Base-by-base conservation (phyloP, 2,113 vertebrate genomes). In the Phylloscopus trochilus region DNA sequence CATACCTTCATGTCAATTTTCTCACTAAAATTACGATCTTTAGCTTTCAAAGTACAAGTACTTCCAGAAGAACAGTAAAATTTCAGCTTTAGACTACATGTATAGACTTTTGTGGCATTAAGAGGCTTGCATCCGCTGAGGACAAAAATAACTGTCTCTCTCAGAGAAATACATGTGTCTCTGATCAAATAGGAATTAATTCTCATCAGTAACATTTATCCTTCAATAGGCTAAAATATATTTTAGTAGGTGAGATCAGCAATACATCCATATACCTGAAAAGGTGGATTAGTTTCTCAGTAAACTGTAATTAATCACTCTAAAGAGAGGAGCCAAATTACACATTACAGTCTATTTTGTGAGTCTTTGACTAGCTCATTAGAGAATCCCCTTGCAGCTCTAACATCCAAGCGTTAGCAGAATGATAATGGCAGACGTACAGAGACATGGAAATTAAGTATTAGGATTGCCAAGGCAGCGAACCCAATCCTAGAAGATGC, bases 221-320 rank as follows among this genome's bases (percentile, higher is more conserved):
- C 83, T 94, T 78, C 80, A 84, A 72, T 53, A 81, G 62, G 31
- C 58, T 90, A 92, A 90, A 73, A 78, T 2, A 0, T 37, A 58
- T 93, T 95, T 93, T 94, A 96, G 88, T 93, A 90, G 90, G 90
- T 90, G 53, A 97, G 83, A 80, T 35, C 73, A 89, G 76, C 1
- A 1, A 82, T 80, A 85, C 0, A 2, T 41, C 66, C 76, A 30
- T 74, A 20, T 62, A 89, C 92, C 76, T 73, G 88, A 92, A 94
- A 96, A 94, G 80, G 90, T 94, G 76, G 83, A 92, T 96, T 96
- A 96, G 95, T 93, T 92, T 83, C 76, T 90, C 90, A 95, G 86
- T 63, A 96, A 90, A 75, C 73, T 89, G 79, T 89, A 90, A 95
- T 94, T 81, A 96, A 90, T 49, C n/a, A 68, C 76, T 90, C 85